Percentiles rank a stretch among this genome's conserved stretches.
These are phyloP conservation scores for Drosophila subsilvestris DNA, from an alignment of 2,888 invertebrate species.

Conservation along the genomic window DNA sequence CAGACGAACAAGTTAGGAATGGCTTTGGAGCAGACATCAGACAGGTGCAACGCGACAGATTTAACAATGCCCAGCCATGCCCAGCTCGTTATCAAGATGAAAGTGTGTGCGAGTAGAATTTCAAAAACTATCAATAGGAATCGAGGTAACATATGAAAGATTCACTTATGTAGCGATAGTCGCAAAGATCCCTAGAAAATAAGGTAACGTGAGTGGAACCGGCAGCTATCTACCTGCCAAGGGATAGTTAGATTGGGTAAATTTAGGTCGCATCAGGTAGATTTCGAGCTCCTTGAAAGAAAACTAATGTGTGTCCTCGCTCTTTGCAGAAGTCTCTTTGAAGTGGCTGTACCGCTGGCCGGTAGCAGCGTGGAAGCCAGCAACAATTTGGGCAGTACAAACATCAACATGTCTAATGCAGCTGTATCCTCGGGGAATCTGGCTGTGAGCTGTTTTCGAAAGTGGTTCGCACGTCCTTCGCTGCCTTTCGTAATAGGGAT, in stretches of 20 bases:
- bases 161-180: background rate
- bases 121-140: background rate
- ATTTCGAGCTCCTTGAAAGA: background rate
- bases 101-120: constrained; percentile 5
- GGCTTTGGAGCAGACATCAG: constrained; percentile 8
- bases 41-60: constrained; percentile 64
- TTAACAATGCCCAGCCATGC: constrained; percentile 51
- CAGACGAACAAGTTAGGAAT: constrained; percentile 13
- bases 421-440: constrained; percentile 16
- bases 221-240: constrained; percentile 35
- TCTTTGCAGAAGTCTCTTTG: constrained; percentile 58
- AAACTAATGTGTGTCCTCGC: constrained; percentile 5
- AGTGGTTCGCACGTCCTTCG: constrained; percentile 83
- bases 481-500: constrained; percentile 83
- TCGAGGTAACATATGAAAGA: constrained; percentile 52
- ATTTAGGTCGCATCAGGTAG: background rate
- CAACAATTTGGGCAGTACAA: constrained; percentile 31
- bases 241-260: constrained; percentile 23
- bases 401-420: constrained; percentile 38
- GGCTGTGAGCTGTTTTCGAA: constrained; percentile 65
- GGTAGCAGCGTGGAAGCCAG: constrained; percentile 42
- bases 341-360: constrained; percentile 60
- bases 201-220: constrained; percentile 34
- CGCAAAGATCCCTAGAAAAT: constrained; percentile 3
- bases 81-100: constrained; percentile 37